These are phyloP conservation scores for Coryphaenoides rupestris DNA, from an alignment of 2,113 vertebrate genomes.

Conservation along the genomic window DNA sequence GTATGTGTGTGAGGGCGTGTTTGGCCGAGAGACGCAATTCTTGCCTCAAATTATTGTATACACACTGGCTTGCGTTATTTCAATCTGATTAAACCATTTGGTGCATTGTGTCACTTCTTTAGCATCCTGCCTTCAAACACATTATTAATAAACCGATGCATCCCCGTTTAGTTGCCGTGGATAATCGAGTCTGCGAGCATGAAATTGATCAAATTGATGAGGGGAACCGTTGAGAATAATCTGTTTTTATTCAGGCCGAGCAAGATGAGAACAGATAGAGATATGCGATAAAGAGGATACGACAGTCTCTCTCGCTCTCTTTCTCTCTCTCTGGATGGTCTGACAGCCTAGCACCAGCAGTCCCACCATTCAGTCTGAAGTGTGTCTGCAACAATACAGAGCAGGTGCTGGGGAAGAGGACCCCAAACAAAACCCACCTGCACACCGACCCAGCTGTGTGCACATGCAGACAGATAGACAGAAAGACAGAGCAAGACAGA, in stretches of 20 bases:
- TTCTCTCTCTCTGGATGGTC: conserved; percentile 40
- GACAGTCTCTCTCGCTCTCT: not conserved
- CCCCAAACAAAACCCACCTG: conserved; percentile 16
- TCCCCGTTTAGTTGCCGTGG: conserved; percentile 8
- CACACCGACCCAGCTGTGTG: conserved; percentile 11
- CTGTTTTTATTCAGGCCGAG: not conserved
- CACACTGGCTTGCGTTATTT: no score
- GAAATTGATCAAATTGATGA: conserved; percentile 3
- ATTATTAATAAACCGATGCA: not conserved
- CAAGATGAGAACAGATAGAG: not conserved
- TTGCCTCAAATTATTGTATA: no score
- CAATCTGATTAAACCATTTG: no score
- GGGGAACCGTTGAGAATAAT: not conserved
- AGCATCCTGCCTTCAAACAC: not conserved
- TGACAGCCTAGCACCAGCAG: conserved; percentile 31
- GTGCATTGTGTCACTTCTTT: no score
- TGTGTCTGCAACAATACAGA: conserved; percentile 14
- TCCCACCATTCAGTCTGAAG: conserved; percentile 46
- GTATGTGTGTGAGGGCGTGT: no score
- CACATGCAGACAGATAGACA: not conserved
- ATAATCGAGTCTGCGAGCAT: conserved; percentile 22
- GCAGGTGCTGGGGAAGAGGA: conserved; percentile 38
- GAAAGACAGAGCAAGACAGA: no score
- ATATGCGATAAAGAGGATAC: not conserved
- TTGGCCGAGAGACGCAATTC: no score